A percentile compares a stretch with the other conserved stretches of the same genome.
Conservation (phyloP, 2,113 vertebrate species). For the Python bivittatus region DNA sequence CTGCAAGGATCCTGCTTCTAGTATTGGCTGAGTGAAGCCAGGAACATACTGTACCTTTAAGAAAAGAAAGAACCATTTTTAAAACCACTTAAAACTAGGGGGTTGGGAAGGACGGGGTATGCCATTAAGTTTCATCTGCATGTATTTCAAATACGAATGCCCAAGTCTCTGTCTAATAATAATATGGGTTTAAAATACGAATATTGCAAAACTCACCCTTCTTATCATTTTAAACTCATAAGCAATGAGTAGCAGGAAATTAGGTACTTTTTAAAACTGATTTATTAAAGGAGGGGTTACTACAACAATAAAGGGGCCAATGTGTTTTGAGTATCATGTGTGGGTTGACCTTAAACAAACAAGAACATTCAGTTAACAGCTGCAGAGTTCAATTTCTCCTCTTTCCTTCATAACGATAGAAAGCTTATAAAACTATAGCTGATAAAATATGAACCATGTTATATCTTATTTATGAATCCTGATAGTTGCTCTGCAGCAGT, state of each 20-base stretch:
- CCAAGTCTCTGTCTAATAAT: neutral
- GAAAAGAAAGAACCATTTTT: neutral
- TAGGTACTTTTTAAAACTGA: neutral
- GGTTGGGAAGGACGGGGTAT: neutral
- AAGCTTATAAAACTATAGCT: neutral
- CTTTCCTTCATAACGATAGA: neutral
- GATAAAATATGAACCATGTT: conserved; percentile 52
- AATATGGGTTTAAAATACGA: neutral
- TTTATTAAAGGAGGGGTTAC: neutral
- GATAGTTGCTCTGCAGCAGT: conserved; percentile 47
- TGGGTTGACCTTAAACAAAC: neutral
- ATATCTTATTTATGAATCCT: conserved; percentile 63
- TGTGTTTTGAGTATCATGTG: neutral
- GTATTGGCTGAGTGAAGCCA: neutral
- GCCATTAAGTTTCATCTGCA: neutral
- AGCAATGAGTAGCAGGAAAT: neutral
- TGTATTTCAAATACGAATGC: neutral
- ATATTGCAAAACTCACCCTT: neutral
- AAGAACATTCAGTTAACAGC: neutral
- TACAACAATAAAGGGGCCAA: neutral
- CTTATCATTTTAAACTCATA: neutral
- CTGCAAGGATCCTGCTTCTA: neutral
- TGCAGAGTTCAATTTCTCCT: rapidly evolving
- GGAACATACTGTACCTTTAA: neutral
- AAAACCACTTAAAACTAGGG: neutral